Base-by-base conservation (phyloP, 2,797 vertebrate genomes). In the Mus spretus region DNA sequence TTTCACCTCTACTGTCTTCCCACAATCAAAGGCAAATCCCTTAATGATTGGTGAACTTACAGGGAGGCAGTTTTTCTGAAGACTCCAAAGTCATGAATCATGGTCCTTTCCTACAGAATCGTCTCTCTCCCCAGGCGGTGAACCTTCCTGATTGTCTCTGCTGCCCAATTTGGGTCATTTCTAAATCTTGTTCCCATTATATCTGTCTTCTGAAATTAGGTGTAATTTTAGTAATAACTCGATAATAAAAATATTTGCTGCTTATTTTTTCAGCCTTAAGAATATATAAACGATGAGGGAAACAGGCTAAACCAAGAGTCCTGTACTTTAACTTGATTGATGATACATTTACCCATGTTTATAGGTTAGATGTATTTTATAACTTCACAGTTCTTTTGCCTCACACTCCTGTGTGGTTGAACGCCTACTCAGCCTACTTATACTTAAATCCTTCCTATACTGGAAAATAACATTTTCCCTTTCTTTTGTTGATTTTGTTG, bases 1-100 rank as follows among this genome's bases (percentile, higher is more conserved):
- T 80, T 94, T 97, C 53, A 91, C 90, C 22, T 93, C 80, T 70
- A 26, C 57, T 93, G 20, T 61, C 65, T 93, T 96, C 63, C 50
- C 50, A 59, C 78, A 96, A 89, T 94, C 91, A 87, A 80, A 93
- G 47, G 55, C 61, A 83, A 72, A 79, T 78, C 78, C 40, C 26
- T 93, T 72, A 80, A 90, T 90, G 89, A 81, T 86, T 84, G 83
- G 50, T 92, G 12, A 87, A 90, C 74, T 72, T 57, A 84, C 26
- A 24, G 77, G 89, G 93, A 95, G 75, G 40, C 9, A 80, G 85
- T 31, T 75, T 81, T 81, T 93, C 75, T 53, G 57, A 86, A 82
- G 17, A 57, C 28, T 40, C 13, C 47, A 74, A 59, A 96, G 72
- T 89, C 84, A 37, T n/a, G 84, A 86, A 65, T 8, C 63, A 67